phyloP scores from a whole-genome alignment of 2,113 vertebrate species.

The Silurus asotus region DNA sequence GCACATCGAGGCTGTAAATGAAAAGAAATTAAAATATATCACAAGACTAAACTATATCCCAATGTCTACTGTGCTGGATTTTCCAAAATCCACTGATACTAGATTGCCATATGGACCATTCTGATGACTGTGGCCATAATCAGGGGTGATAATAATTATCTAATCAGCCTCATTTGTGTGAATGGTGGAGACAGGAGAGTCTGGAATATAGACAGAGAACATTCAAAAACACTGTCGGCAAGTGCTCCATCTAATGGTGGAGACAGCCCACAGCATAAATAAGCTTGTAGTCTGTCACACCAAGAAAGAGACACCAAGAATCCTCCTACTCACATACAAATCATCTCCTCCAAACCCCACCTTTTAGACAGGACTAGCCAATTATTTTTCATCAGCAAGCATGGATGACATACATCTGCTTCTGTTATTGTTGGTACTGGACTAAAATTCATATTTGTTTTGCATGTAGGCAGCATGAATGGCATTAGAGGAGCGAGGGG shows the following conservation, averaged over 20 bases:
- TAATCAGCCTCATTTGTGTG: conserved; percentile 51
- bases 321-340: conserved; percentile 9
- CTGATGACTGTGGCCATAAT: conserved; percentile 53
- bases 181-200: conserved; percentile 42
- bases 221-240: conserved; percentile 76
- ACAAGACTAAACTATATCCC: background rate
- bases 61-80: conserved; percentile 25
- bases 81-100: conserved; percentile 33
- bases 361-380: conserved; percentile 18
- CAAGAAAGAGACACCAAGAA: conserved; percentile 10
- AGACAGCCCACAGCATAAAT: conserved; percentile 52
- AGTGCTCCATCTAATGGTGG: conserved; percentile 87
- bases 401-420: conserved; percentile 54
- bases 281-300: conserved; percentile 13
- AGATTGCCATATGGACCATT: conserved; percentile 48
- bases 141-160: conserved; percentile 55
- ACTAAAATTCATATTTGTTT: conserved; percentile 60
- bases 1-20: background rate
- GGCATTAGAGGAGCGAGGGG: conserved; percentile 50
- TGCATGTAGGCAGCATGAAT: conserved; percentile 50
- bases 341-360: conserved; percentile 32
- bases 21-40: conserved; percentile 14
- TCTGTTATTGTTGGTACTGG: conserved; percentile 56
- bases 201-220: conserved; percentile 34
- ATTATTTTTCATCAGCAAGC: conserved; percentile 26